Evolutionary conservation across 2,113 vertebrate species (phyloP).

Genomic region (Castor canadensis): DNA sequence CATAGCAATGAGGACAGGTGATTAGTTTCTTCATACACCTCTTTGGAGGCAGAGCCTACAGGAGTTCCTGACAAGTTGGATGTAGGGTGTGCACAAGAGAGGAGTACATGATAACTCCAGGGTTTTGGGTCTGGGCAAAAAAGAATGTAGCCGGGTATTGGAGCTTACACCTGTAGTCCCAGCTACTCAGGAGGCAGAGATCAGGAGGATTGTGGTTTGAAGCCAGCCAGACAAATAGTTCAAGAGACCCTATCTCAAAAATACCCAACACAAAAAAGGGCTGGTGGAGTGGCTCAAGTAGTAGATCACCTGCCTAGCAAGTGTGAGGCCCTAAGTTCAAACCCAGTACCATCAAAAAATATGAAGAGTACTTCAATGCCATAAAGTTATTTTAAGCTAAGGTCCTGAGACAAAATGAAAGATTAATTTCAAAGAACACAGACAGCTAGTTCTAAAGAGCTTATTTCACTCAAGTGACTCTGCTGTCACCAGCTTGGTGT

Average conservation of each 20-base stretch:
- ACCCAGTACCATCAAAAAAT: not conserved
- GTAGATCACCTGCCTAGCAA: no score
- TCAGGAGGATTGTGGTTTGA: no score
- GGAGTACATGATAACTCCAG: not conserved
- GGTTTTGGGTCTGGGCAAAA: not conserved
- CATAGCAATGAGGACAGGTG: not conserved
- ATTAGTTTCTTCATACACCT: not conserved
- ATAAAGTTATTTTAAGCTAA: slow-evolving; percentile 29
- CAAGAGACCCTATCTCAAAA: no score
- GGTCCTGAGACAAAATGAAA: not conserved
- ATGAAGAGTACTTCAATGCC: not conserved
- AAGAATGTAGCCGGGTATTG: not conserved
- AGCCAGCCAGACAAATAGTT: no score
- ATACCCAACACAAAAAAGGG: no score
- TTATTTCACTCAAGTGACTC: not conserved
- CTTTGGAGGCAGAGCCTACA: not conserved
- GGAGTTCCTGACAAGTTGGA: not conserved
- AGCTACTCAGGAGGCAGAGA: no score
- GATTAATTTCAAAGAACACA: not conserved
- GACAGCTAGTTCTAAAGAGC: not conserved
- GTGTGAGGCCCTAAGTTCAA: no score
- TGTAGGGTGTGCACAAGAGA: not conserved
- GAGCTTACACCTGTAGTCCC: no score
- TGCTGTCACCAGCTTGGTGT: not conserved
- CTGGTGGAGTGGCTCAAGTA: no score